A percentile compares a stretch with the other conserved stretches of the same genome.
phyloP scores from a whole-genome alignment of 1,140 invertebrate genomes.

The Drosophila tani region DNA sequence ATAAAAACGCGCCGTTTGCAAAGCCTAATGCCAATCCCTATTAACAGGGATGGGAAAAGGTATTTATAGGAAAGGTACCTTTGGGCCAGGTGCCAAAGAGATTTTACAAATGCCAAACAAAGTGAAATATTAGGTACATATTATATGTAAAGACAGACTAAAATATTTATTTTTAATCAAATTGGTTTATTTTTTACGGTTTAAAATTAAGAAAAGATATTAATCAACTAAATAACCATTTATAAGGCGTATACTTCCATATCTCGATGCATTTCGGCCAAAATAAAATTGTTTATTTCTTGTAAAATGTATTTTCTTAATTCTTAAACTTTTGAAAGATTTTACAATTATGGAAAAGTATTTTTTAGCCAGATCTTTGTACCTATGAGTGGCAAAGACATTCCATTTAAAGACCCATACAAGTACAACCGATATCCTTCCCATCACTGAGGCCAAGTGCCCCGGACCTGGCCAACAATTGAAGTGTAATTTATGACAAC shows the following conservation, averaged over 20 bases:
- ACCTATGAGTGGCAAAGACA: background rate
- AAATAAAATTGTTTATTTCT: too few relatives aligned
- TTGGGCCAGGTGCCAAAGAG: background rate
- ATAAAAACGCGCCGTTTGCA: slow-evolving; percentile 54
- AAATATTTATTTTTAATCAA: background rate
- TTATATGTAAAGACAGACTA: background rate
- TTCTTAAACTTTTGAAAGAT: background rate
- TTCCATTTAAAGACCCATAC: too few relatives aligned
- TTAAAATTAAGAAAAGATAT: too few relatives aligned
- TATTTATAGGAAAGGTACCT: too few relatives aligned
- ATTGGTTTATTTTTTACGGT: background rate
- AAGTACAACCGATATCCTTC: background rate
- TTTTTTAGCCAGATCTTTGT: background rate
- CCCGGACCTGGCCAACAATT: slow-evolving; percentile 57
- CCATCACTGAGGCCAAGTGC: slow-evolving; percentile 11
- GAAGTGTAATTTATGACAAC: slow-evolving; percentile 81
- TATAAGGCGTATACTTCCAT: background rate
- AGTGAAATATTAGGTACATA: background rate
- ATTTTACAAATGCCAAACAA: background rate
- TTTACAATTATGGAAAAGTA: background rate
- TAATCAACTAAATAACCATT: background rate
- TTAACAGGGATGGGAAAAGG: background rate
- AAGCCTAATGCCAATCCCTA: slow-evolving; percentile 31
- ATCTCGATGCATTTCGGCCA: too few relatives aligned
- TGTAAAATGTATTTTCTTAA: background rate